A percentile compares a stretch with the other conserved stretches of the same genome.
phyloP scores from a whole-genome alignment of 1,140 invertebrate genomes.

The Brachionus rubens region DNA sequence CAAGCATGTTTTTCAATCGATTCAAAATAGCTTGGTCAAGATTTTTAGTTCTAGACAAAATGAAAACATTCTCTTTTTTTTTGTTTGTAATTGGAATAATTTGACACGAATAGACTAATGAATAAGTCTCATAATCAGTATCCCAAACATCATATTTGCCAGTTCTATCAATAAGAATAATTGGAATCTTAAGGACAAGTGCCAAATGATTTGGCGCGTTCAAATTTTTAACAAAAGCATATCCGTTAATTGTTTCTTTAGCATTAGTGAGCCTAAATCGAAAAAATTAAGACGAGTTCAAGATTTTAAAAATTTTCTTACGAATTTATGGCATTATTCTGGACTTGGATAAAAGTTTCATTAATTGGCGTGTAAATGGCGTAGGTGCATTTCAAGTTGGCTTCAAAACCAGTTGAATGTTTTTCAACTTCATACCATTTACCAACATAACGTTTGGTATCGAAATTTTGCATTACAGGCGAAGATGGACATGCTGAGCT shows the following conservation, averaged over 20 bases:
- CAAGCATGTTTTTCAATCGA: constrained; percentile 1
- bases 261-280: not conserved
- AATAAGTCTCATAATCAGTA: constrained; percentile 31
- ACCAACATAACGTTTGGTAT: constrained; percentile 25
- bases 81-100: not conserved
- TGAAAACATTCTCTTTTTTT: constrained; percentile 41
- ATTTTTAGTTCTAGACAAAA: constrained; percentile 28
- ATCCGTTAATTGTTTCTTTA: not conserved
- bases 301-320: constrained; percentile 24
- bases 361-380: constrained; percentile 14
- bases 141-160: constrained; percentile 44
- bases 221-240: constrained; percentile 21
- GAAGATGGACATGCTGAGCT: constrained; percentile 3
- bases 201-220: constrained; percentile 22
- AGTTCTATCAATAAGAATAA: constrained; percentile 27
- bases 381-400: constrained; percentile 17
- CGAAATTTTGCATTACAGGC: not conserved
- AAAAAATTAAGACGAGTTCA: not conserved
- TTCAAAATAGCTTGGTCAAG: not conserved
- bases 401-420: constrained; percentile 20
- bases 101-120: constrained; percentile 44
- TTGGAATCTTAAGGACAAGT: constrained; percentile 8
- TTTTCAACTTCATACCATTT: constrained; percentile 46
- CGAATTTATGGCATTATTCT: constrained; percentile 19
- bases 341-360: constrained; percentile 5